Conservation (phyloP, 2,113 vertebrate genomes). For the Petrocephalus microphthalmus region DNA sequence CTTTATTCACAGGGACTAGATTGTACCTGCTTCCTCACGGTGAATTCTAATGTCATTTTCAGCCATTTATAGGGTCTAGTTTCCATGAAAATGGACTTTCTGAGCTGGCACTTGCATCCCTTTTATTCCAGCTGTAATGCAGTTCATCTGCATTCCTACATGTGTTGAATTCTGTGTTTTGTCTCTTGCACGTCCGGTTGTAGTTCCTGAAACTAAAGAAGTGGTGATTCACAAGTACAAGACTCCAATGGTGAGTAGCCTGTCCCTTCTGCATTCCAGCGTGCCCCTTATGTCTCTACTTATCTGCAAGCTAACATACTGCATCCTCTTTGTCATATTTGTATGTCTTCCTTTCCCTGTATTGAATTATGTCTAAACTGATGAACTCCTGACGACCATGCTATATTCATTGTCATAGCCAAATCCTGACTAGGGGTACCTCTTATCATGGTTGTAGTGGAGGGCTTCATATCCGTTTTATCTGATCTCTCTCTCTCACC, state of each 20-base stretch:
- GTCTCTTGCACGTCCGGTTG: constrained; percentile 88
- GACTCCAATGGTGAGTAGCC: constrained; percentile 95
- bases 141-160: constrained; percentile 31
- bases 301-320: not conserved
- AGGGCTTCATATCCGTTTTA: not conserved
- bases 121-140: constrained; percentile 9
- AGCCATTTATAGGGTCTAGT: not conserved
- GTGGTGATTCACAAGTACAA: constrained; percentile 99
- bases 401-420: not conserved
- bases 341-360: not conserved
- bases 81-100: not conserved
- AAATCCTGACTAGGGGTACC: not conserved
- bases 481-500: not conserved
- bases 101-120: not conserved
- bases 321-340: not conserved
- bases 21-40: not conserved
- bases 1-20: not conserved
- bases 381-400: not conserved
- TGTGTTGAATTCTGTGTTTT: constrained; percentile 90
- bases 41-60: not conserved
- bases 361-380: not conserved
- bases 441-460: not conserved
- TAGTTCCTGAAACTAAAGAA: constrained; percentile 99
- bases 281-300: not conserved
- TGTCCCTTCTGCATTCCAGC: constrained; percentile 16